Base-by-base conservation (phyloP, 2,888 invertebrate genomes). In the Lasiommata megera region DNA sequence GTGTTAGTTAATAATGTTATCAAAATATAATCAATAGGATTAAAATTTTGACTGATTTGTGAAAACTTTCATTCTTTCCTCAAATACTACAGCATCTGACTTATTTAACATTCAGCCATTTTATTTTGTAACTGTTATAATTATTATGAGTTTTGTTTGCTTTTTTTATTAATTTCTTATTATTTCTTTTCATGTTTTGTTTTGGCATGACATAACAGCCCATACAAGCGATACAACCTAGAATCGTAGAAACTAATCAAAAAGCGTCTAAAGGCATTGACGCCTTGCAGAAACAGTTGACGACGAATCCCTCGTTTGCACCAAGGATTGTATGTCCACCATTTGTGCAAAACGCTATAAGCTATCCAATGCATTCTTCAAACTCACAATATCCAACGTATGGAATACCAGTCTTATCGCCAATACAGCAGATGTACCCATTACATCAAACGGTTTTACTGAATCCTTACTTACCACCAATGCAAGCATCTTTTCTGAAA, bases 201-300 rank as follows among this genome's bases (percentile, higher is more conserved):
- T 87, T 89, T 88, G 76, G 76, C 76, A 76, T 82, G 77, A 70
- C 14, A 54, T 78, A 74, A 73, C 66, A 93, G 94, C 94, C 89
- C 71, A 91, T 92, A 61, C 91, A 91, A 84, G 89, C 88, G 40
- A 91, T 91, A 63, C 91, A 91, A 66, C 91, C 91, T 53, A 78
- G 90, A 83, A 91, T 93, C 68, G 82, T 92, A 67, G 83, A 88
- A 54, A 82, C 82, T 50, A 85, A 79, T 64, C 72, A 73, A 61
- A 90, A 84, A 68, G 69, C 76, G 2, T 66, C 74, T 0, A 88
- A 88, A 76, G 79, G 82, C 47, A 84, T 88, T 14, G 87, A 82
- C 60, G 73, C 79, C 9, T 73, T 91, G 59, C 88, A 91, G 74
- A 89, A 84, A 63, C 91, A 91, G 69, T 63, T 91, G 67, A 85